Evolutionary conservation across 2,888 invertebrate species (phyloP).

Genomic region (Trissoscelio sp.): DNA sequence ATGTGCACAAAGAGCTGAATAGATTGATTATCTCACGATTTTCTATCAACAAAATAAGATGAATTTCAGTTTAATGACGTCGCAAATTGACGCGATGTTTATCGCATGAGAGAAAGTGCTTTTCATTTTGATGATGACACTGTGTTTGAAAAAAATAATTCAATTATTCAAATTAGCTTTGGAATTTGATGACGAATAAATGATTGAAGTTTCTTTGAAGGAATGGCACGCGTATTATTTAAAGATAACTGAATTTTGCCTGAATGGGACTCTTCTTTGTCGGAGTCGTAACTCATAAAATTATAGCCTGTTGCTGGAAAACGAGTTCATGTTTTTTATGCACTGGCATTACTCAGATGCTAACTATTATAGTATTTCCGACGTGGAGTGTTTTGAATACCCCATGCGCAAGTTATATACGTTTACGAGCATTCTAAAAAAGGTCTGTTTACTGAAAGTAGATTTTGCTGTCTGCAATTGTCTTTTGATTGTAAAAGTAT

Average conservation of each 20-base stretch:
- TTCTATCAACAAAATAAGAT: conserved; percentile 5
- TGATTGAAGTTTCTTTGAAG: neutral
- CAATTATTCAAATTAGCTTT: conserved; percentile 13
- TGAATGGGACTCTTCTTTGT: conserved; percentile 37
- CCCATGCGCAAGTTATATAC: no score
- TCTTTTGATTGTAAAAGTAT: neutral
- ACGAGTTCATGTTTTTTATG: conserved; percentile 36
- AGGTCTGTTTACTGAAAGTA: conserved; percentile 45
- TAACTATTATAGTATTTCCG: conserved; percentile 28
- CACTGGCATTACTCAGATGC: conserved; percentile 9
- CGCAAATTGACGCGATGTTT: conserved; percentile 29
- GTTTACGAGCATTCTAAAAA: conserved; percentile 46
- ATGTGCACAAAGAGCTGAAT: conserved; percentile 4
- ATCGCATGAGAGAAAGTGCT: conserved; percentile 23
- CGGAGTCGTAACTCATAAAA: conserved; percentile 39
- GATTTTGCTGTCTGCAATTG: conserved; percentile 5
- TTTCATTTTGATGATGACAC: neutral
- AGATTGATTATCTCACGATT: neutral
- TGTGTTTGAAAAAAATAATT: conserved; percentile 5
- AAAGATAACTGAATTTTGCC: conserved; percentile 29
- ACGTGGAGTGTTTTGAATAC: conserved; percentile 41
- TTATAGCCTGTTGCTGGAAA: conserved; percentile 30
- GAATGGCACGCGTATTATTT: conserved; percentile 3
- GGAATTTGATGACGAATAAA: neutral
- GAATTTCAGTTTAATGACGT: conserved; percentile 36